These are phyloP conservation scores for Tachina fera DNA, from an alignment of 2,888 invertebrate species.

Conservation along the genomic window DNA sequence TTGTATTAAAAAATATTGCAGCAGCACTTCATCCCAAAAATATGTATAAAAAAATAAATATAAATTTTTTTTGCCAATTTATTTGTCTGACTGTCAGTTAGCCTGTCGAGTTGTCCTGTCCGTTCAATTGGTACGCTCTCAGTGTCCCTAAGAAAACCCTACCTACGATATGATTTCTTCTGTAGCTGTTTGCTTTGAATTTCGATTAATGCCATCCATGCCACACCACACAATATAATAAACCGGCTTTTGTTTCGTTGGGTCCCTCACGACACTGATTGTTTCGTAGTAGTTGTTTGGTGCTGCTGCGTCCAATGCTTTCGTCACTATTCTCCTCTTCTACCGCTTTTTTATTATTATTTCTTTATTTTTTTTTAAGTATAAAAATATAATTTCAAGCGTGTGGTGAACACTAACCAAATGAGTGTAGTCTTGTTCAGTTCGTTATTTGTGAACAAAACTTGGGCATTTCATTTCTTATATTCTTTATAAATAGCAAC, in stretches of 20 bases:
- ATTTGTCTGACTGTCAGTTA: slow-evolving; percentile 23
- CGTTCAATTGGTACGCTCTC: slow-evolving; percentile 31
- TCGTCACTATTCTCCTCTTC: slow-evolving; percentile 51
- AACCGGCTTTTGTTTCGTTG: slow-evolving; percentile 74
- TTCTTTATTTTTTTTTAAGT: slow-evolving; percentile 26
- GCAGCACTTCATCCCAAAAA: slow-evolving; percentile 38
- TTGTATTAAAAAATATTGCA: slow-evolving; percentile 39
- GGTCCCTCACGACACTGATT: slow-evolving; percentile 64
- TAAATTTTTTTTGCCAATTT: slow-evolving; percentile 41
- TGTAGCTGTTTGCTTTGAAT: slow-evolving; percentile 64
- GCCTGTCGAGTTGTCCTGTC: slow-evolving; percentile 25
- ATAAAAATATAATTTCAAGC: slow-evolving; percentile 31
- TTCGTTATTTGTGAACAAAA: slow-evolving; percentile 56
- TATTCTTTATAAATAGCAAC: slow-evolving; percentile 58
- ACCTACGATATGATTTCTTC: slow-evolving; percentile 57
- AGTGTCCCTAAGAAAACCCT: slow-evolving; percentile 56
- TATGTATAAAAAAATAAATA: slow-evolving; percentile 13
- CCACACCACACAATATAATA: slow-evolving; percentile 76
- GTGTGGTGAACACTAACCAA: slow-evolving; percentile 62
- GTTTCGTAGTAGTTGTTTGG: slow-evolving; percentile 22
- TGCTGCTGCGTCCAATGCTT: background rate
- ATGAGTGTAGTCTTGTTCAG: slow-evolving; percentile 48
- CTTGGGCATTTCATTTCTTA: slow-evolving; percentile 64
- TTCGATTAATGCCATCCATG: slow-evolving; percentile 75
- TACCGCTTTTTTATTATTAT: slow-evolving; percentile 27